phyloP scores from a whole-genome alignment of 2,888 invertebrate genomes.

The Caenorhabditis panamensis region DNA sequence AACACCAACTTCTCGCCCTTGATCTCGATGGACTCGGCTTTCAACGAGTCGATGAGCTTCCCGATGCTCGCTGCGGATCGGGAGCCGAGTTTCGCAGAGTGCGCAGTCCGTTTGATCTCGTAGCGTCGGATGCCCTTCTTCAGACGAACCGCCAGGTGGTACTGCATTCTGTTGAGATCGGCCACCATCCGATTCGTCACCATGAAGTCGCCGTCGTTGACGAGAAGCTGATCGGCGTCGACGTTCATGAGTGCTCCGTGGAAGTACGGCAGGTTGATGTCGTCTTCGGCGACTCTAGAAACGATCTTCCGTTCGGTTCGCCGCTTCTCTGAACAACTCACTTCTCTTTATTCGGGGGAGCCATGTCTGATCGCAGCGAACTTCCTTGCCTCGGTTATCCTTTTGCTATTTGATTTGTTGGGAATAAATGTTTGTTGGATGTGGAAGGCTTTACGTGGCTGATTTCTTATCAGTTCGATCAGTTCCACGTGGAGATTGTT shows the following conservation, averaged over 20 bases:
- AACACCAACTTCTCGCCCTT: slow-evolving; percentile 64
- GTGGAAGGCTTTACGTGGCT: no score
- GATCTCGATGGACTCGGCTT: slow-evolving; percentile 57
- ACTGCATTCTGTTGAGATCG: slow-evolving; percentile 52
- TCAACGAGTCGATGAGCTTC: slow-evolving; percentile 63
- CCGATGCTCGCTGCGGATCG: slow-evolving; percentile 55
- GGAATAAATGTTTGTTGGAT: background rate
- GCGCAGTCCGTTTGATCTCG: slow-evolving; percentile 59
- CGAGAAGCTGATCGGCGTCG: slow-evolving; percentile 70
- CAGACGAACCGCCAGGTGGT: slow-evolving; percentile 56
- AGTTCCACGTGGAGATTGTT: no score
- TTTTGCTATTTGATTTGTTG: slow-evolving; percentile 25
- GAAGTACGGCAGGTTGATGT: slow-evolving; percentile 68
- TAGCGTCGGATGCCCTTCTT: slow-evolving; percentile 58
- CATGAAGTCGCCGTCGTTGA: slow-evolving; percentile 60
- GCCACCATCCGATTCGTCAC: slow-evolving; percentile 45
- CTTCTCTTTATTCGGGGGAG: slow-evolving; percentile 50
- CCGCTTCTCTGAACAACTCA: slow-evolving; percentile 9
- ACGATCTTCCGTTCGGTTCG: background rate
- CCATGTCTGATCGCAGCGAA: slow-evolving; percentile 28
- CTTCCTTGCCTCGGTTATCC: slow-evolving; percentile 12
- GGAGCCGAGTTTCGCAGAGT: slow-evolving; percentile 39
- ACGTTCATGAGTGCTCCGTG: slow-evolving; percentile 75
- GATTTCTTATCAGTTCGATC: no score
- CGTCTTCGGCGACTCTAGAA: slow-evolving; percentile 62